Conservation (phyloP, 2,113 vertebrate genomes). For the Callaeas wilsoni region DNA sequence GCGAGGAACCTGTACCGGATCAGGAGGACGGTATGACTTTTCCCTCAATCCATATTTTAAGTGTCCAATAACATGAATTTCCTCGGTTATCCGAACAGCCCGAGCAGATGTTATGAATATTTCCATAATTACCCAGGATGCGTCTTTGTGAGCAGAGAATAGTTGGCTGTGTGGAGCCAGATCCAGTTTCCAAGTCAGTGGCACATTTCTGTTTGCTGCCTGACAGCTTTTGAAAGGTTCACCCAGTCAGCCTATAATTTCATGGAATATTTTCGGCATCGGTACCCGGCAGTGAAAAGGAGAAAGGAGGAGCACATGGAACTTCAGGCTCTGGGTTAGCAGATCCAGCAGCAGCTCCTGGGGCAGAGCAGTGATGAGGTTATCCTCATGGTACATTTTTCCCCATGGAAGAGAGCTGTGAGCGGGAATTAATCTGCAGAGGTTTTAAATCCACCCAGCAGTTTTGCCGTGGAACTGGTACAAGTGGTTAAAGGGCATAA, state of each 20-base stretch:
- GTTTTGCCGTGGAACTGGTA: neutral
- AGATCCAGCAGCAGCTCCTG: neutral
- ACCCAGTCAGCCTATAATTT: slow-evolving; percentile 59
- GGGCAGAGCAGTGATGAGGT: neutral
- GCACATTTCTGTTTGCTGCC: slow-evolving; percentile 48
- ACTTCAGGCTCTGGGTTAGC: neutral
- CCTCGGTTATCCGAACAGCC: neutral
- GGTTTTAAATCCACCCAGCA: neutral
- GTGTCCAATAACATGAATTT: slow-evolving; percentile 2
- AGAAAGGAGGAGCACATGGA: neutral
- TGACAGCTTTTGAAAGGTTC: slow-evolving; percentile 63
- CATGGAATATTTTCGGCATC: slow-evolving; percentile 34
- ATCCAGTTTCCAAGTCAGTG: slow-evolving; percentile 51
- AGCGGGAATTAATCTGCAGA: neutral
- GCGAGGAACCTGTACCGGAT: slow-evolving; percentile 79
- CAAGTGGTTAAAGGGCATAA: neutral
- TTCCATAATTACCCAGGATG: slow-evolving; percentile 46
- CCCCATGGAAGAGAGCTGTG: neutral
- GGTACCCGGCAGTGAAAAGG: neutral
- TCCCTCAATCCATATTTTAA: neutral
- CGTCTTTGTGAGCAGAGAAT: slow-evolving; percentile 49
- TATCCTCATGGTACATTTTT: neutral
- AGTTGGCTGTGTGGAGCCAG: slow-evolving; percentile 50
- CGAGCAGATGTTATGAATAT: slow-evolving; percentile 50
- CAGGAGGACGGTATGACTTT: slow-evolving; percentile 71